A percentile compares a stretch with the other conserved stretches of the same genome.
Evolutionary conservation across 1,140 invertebrate genomes (phyloP).

Genomic region (Lepidurus arcticus): DNA sequence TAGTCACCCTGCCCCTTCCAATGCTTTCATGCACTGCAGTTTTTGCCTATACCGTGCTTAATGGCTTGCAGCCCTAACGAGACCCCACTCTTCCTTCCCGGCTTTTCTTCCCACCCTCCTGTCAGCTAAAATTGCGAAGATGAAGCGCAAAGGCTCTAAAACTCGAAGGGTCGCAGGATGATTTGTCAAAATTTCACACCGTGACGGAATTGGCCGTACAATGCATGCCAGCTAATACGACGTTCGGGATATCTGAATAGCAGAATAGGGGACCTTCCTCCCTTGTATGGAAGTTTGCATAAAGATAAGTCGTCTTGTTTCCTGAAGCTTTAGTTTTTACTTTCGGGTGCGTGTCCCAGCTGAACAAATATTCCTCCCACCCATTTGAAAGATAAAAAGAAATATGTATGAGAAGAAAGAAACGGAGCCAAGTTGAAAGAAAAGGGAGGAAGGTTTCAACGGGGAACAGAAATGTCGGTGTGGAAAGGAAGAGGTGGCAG

Average conservation of each 20-base stretch:
- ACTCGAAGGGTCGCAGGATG: not conserved
- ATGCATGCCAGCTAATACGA: no score
- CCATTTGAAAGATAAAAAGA: not conserved
- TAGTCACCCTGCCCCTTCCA: constrained; percentile 1
- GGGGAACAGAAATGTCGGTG: not conserved
- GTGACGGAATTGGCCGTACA: no score
- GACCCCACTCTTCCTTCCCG: not conserved
- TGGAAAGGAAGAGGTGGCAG: not conserved
- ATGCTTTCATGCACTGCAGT: not conserved
- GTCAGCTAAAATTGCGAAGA: not conserved
- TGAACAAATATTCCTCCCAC: not conserved
- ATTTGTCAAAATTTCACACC: not conserved
- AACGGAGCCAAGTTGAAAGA: not conserved
- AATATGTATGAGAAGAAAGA: not conserved
- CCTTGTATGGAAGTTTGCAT: not conserved
- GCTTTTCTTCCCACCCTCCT: not conserved
- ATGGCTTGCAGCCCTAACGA: not conserved
- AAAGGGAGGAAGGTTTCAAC: not conserved
- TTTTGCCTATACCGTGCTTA: not conserved
- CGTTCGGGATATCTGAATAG: no score
- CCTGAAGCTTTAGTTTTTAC: not conserved
- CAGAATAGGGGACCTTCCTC: not conserved
- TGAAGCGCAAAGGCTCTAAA: not conserved
- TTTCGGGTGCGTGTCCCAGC: not conserved
- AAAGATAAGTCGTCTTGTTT: not conserved